Base-by-base conservation (phyloP, 1,140 invertebrate genomes). In the Heliconius congener region DNA sequence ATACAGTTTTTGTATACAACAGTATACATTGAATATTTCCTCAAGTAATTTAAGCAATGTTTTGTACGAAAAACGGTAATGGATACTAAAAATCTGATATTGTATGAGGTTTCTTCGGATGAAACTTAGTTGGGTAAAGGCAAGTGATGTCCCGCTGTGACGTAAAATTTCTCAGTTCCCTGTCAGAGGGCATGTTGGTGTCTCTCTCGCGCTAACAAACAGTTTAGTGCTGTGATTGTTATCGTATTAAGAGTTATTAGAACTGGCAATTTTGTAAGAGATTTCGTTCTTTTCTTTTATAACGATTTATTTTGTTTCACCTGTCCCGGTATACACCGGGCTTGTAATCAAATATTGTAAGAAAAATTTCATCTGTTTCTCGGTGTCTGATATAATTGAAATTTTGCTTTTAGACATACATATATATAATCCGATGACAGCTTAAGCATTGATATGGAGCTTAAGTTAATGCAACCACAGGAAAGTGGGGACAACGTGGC, bases 101-200 rank as follows among this genome's bases (percentile, higher is more conserved):
- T 2, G 3, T 11, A 4, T 16, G 60, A 13, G 13, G 13, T 30
- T 23, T 72, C 42, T 39, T 66, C 46, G 5, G 76, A 75, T 57
- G 72, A 79, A 39, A 2, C 60, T 19, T 50, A 19, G 73, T 83
- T 81, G 83, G 81, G 81, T 85, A 74, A 79, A 84, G 84, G 79
- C 78, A 82, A 82, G 83, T 83, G 92, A 90, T 88, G 81, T 83
- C 92, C 91, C 87, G 92, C 91, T 93, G 91, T 92, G 92, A 93
- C 91, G 91, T 92, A 91, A 91, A 91, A 91, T 91, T 91, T 92
- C 91, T 91, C 85, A 91, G 81, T 90, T 86, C 87, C 85, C 91
- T 84, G 85, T 90, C 88, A 86, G 73, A 85, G 86, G 85, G 87
- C 87, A 87, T 86, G 86, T 74, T 90, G 85, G 80, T 85, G 84